Percentiles rank a stretch among this genome's conserved stretches.
These are phyloP conservation scores for Abrostola tripartita DNA, from an alignment of 2,888 invertebrate species.

Conservation along the genomic window DNA sequence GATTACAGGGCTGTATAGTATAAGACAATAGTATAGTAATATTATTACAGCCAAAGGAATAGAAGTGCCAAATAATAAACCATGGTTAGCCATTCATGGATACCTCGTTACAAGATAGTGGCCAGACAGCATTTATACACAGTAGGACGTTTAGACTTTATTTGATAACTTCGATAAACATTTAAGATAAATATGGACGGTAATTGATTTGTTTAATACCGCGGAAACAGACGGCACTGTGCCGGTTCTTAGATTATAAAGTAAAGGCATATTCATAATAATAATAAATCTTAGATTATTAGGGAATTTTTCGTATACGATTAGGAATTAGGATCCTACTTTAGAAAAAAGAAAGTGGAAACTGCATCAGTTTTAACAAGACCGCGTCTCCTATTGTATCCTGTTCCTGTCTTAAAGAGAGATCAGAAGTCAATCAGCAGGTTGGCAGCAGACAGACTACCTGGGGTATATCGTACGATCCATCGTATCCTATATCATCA, in stretches of 20 bases:
- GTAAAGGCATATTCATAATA: conserved; percentile 1
- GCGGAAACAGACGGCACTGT: not conserved
- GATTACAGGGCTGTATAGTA: too few species aligned
- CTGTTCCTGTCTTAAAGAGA: too few species aligned
- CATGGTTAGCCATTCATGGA: not conserved
- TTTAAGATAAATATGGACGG: not conserved
- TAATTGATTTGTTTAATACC: conserved; percentile 8
- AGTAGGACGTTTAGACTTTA: not conserved
- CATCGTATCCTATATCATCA: too few species aligned
- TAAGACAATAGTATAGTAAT: not conserved
- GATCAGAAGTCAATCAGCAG: too few species aligned
- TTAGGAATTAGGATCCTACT: too few species aligned
- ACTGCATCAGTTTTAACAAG: too few species aligned
- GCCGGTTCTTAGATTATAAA: not conserved
- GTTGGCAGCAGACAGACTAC: too few species aligned
- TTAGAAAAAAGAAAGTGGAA: too few species aligned
- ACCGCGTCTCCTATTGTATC: too few species aligned
- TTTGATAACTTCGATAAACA: conserved; percentile 14
- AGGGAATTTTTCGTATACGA: not conserved
- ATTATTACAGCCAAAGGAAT: not conserved
- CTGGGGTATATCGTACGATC: too few species aligned
- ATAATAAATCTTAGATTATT: not conserved
- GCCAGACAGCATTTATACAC: conserved; percentile 3
- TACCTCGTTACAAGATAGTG: not conserved
- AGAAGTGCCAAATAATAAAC: not conserved